These are phyloP conservation scores for Polyommatus icarus DNA, from an alignment of 2,888 invertebrate genomes.

Conservation along the genomic window DNA sequence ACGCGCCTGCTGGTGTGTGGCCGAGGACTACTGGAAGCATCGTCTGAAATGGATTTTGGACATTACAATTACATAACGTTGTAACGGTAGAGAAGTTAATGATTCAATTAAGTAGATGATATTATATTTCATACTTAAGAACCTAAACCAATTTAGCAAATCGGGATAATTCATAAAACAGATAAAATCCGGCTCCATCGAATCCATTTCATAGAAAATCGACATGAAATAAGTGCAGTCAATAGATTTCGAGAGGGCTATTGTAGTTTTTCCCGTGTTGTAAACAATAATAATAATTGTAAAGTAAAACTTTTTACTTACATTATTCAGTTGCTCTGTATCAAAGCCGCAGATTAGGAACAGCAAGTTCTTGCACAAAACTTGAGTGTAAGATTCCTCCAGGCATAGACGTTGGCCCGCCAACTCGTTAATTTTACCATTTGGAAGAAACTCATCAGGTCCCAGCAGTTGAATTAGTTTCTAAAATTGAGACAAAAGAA, in stretches of 20 bases:
- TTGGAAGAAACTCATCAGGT: conserved; percentile 81
- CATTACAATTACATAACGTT: neutral
- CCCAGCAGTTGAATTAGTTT: conserved; percentile 63
- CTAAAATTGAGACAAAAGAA: conserved; percentile 47
- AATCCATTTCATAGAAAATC: too few relatives aligned
- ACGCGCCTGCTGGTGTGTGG: conserved; percentile 76
- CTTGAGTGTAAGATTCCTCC: conserved; percentile 72
- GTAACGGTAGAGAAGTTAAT: too few relatives aligned
- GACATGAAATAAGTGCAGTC: too few relatives aligned
- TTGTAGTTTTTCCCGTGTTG: too few relatives aligned
- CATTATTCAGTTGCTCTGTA: conserved; percentile 73
- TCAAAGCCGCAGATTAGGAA: conserved; percentile 82
- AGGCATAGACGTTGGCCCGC: conserved; percentile 73
- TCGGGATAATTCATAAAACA: too few relatives aligned
- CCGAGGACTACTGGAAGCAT: conserved; percentile 74
- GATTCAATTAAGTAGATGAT: too few relatives aligned
- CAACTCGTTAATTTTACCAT: conserved; percentile 68
- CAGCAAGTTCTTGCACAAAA: conserved; percentile 80
- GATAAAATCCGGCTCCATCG: too few relatives aligned
- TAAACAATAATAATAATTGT: too few relatives aligned
- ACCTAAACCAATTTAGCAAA: too few relatives aligned
- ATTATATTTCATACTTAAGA: too few relatives aligned
- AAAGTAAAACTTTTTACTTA: conserved; percentile 48
- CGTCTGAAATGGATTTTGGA: conserved; percentile 58
- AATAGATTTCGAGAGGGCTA: too few relatives aligned